A percentile compares a stretch with the other conserved stretches of the same genome.
Evolutionary conservation across 2,797 vertebrate species (phyloP).

Genomic region (Podargus strigoides): DNA sequence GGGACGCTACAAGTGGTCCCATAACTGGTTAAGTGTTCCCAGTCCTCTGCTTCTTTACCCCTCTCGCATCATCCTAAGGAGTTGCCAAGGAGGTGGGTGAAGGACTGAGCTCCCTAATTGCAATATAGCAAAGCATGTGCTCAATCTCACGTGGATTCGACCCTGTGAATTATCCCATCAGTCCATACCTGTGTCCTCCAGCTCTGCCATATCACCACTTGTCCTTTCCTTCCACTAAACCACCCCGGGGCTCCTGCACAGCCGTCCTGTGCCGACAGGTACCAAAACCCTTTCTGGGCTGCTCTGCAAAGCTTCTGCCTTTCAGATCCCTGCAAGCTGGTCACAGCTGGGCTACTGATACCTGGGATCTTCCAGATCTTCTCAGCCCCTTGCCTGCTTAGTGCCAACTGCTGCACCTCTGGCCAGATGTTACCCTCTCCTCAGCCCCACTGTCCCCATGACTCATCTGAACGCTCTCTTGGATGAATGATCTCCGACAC

Average conservation of each 20-base stretch:
- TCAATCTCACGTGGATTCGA: accelerated
- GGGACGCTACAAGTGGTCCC: not conserved
- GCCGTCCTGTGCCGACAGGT: not conserved
- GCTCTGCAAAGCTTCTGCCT: not conserved
- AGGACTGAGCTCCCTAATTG: not conserved
- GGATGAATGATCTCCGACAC: not conserved
- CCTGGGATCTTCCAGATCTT: not conserved
- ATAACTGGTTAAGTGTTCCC: not conserved
- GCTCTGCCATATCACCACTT: not conserved
- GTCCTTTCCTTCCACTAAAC: not conserved
- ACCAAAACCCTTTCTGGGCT: not conserved
- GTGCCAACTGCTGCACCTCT: not conserved
- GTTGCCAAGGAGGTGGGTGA: not conserved
- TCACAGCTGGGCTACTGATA: not conserved
- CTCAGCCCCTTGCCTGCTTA: not conserved
- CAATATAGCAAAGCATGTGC: not conserved
- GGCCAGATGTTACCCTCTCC: not conserved
- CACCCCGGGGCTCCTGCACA: accelerated
- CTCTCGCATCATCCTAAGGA: not conserved
- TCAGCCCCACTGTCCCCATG: not conserved
- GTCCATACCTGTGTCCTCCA: not conserved
- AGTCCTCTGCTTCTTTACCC: not conserved
- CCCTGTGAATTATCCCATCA: not conserved
- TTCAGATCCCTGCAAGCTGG: not conserved
- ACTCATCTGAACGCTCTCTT: not conserved